phyloP scores from a whole-genome alignment of 64 coral and sea anemone species.

The Trachythela sp. region DNA sequence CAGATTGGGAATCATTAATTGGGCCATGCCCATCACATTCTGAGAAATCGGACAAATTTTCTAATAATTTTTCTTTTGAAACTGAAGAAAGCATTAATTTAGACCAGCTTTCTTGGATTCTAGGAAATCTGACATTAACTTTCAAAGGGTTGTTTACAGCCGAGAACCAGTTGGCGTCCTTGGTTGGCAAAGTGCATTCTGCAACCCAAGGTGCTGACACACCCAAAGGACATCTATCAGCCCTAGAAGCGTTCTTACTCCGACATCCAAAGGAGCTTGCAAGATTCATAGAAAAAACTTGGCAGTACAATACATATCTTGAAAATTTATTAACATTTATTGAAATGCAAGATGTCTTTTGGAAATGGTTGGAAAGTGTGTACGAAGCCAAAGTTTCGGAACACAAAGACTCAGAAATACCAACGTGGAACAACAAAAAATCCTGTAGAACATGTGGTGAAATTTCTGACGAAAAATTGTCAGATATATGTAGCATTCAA shows the following conservation, averaged over 20 bases:
- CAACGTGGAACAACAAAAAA: background rate
- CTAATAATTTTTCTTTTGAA: background rate
- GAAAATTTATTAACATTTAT: constrained; percentile 46
- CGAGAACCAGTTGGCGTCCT: constrained; percentile 31
- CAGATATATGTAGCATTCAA: background rate
- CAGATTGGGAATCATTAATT: constrained; percentile 46
- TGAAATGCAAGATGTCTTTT: constrained; percentile 58
- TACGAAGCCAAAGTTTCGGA: constrained; percentile 47
- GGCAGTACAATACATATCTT: constrained; percentile 59
- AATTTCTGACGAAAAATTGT: background rate
- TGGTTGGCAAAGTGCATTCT: constrained; percentile 60
- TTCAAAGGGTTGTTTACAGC: constrained; percentile 44
- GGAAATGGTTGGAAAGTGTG: constrained; percentile 94
- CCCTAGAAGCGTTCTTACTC: constrained; percentile 65
- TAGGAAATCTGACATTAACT: constrained; percentile 25
- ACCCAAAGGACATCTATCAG: constrained; percentile 55
- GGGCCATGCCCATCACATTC: background rate
- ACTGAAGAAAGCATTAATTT: background rate
- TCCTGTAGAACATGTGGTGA: background rate
- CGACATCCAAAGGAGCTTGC: constrained; percentile 52
- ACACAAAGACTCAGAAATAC: background rate
- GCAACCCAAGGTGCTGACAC: background rate
- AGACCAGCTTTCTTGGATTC: constrained; percentile 4
- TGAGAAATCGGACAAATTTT: background rate
- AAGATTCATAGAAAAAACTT: constrained; percentile 44